Evolutionary conservation across 1,140 invertebrate species (phyloP).

Genomic region (Heliconius hewitsoni): DNA sequence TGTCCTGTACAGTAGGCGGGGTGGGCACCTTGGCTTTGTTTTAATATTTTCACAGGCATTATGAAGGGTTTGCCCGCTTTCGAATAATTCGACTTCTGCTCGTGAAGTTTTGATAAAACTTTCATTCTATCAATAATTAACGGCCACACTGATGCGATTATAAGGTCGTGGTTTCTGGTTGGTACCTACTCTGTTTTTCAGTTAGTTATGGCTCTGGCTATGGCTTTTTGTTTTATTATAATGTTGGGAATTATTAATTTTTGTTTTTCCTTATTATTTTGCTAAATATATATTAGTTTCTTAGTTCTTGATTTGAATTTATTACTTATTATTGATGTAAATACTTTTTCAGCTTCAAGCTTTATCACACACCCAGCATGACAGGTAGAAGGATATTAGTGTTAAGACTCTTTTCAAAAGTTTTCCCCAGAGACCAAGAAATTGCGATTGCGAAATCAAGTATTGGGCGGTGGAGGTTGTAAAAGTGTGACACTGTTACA

Average conservation of each 20-base stretch:
- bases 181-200: slow-evolving; percentile 66
- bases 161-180: slow-evolving; percentile 67
- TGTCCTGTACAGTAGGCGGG: slow-evolving; percentile 66
- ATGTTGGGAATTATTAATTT: slow-evolving; percentile 15
- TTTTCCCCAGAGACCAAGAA: no score
- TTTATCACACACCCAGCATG: no score
- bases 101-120: slow-evolving; percentile 81
- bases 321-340: not conserved
- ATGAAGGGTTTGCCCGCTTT: slow-evolving; percentile 80
- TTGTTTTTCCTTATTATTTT: not conserved
- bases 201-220: slow-evolving; percentile 26
- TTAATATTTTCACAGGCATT: slow-evolving; percentile 81
- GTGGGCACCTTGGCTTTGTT: slow-evolving; percentile 79
- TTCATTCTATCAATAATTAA: slow-evolving; percentile 82
- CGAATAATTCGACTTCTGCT: slow-evolving; percentile 80
- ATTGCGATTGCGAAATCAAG: no score
- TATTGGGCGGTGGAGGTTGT: no score
- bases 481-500: no score
- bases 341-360: no score
- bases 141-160: slow-evolving; percentile 78
- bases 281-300: not conserved
- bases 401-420: no score
- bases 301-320: not conserved
- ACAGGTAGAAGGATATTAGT: no score
- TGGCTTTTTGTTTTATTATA: slow-evolving; percentile 35